A percentile compares a stretch with the other conserved stretches of the same genome.
phyloP scores from a whole-genome alignment of 2,797 vertebrate genomes.

The Semotilus atromaculatus region DNA sequence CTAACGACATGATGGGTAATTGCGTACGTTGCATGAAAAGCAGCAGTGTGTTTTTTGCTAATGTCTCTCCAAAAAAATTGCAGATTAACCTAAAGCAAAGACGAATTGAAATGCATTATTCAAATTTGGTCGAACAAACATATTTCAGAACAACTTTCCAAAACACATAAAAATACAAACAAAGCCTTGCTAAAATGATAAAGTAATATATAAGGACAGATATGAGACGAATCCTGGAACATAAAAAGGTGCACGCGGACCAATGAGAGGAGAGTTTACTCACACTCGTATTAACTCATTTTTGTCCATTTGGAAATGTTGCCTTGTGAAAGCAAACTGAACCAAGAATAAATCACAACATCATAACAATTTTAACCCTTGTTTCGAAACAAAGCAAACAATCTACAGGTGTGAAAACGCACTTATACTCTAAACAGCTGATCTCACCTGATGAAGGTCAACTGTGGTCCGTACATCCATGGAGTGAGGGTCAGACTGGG shows the following conservation, averaged over 20 bases:
- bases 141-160: not conserved
- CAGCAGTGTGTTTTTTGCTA: not conserved
- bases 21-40: not conserved
- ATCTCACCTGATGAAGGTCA: constrained; percentile 91
- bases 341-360: not conserved
- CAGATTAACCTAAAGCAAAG: not conserved
- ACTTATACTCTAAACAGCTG: not conserved
- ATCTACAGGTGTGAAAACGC: not conserved
- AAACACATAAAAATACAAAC: not conserved
- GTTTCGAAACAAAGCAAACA: not conserved
- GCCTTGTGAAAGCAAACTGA: not conserved
- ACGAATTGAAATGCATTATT: not conserved
- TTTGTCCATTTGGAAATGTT: not conserved
- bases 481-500: constrained; percentile 89
- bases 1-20: not conserved
- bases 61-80: not conserved
- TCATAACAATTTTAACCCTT: not conserved
- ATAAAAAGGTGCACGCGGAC: not conserved
- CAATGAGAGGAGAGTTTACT: not conserved
- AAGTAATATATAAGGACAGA: not conserved
- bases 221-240: not conserved
- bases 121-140: not conserved
- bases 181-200: not conserved
- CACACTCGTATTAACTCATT: not conserved
- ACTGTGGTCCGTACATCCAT: constrained; percentile 95